Evolutionary conservation across 2,888 invertebrate genomes (phyloP).

Genomic region (Pemphredon lugubris): DNA sequence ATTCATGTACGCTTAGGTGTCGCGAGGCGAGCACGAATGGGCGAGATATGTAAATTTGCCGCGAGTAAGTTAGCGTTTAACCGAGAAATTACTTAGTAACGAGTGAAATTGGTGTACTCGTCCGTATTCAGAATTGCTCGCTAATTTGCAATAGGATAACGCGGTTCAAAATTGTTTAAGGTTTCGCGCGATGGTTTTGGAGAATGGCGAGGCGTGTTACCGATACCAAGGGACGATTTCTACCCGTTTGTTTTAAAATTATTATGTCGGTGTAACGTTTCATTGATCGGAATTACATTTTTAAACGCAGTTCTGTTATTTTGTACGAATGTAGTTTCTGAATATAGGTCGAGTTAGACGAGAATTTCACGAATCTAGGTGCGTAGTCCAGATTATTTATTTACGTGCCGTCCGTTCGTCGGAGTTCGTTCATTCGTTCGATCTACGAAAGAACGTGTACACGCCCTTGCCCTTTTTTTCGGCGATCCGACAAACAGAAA

Average conservation of each 20-base stretch:
- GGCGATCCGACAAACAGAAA: neutral
- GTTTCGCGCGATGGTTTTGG: too few species aligned
- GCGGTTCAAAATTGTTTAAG: too few species aligned
- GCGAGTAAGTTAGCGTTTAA: neutral
- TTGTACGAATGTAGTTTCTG: slow-evolving; percentile 22
- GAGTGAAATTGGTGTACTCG: slow-evolving; percentile 7
- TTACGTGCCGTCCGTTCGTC: neutral
- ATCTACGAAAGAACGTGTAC: neutral
- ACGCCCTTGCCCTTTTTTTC: neutral
- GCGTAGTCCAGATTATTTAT: neutral
- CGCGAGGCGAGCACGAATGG: neutral
- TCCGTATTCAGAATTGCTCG: slow-evolving; percentile 31
- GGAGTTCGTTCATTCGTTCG: neutral
- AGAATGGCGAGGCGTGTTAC: too few species aligned
- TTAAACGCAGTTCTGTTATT: neutral
- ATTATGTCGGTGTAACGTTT: too few species aligned
- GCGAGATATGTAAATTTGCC: neutral
- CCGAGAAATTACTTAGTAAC: neutral
- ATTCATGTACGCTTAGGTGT: slow-evolving; percentile 2
- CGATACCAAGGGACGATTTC: too few species aligned
- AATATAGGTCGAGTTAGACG: slow-evolving; percentile 19
- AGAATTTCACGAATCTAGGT: neutral
- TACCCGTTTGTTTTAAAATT: too few species aligned
- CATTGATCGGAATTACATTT: too few species aligned
- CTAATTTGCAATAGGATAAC: too few species aligned